Percentiles rank a stretch among this genome's conserved stretches.
These are phyloP conservation scores for Polymixis lichenea DNA, from an alignment of 2,888 invertebrate species.

Conservation along the genomic window DNA sequence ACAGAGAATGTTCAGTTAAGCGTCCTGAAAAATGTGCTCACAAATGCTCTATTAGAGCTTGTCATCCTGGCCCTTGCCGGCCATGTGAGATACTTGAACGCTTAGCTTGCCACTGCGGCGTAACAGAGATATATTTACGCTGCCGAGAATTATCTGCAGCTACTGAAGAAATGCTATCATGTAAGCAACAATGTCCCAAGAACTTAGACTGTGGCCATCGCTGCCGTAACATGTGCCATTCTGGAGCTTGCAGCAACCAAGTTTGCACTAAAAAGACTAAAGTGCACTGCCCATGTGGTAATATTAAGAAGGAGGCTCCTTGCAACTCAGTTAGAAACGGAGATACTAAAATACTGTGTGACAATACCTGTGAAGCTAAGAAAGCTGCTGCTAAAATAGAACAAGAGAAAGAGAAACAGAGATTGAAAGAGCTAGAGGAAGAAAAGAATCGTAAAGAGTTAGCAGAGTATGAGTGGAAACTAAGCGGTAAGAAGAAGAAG, in stretches of 20 bases:
- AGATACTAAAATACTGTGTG: slow-evolving; percentile 90
- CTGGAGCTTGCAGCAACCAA: slow-evolving; percentile 92
- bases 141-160: slow-evolving; percentile 92
- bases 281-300: slow-evolving; percentile 94
- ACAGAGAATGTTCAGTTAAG: slow-evolving; percentile 90
- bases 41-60: slow-evolving; percentile 92
- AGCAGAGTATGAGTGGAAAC: slow-evolving; percentile 94
- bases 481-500: slow-evolving; percentile 92
- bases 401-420: slow-evolving; percentile 89
- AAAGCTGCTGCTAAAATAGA: slow-evolving; percentile 89
- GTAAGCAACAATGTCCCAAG: slow-evolving; percentile 96
- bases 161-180: slow-evolving; percentile 90
- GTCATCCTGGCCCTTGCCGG: slow-evolving; percentile 94
- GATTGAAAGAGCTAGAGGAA: slow-evolving; percentile 91
- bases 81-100: slow-evolving; percentile 93
- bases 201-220: slow-evolving; percentile 97
- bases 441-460: slow-evolving; percentile 93
- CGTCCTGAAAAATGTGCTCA: slow-evolving; percentile 94
- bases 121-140: slow-evolving; percentile 93
- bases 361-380: slow-evolving; percentile 91
- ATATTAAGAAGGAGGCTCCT: slow-evolving; percentile 93
- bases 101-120: slow-evolving; percentile 95
- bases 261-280: slow-evolving; percentile 95
- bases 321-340: slow-evolving; percentile 91
- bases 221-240: slow-evolving; percentile 93